Evolutionary conservation across 2,797 vertebrate species (phyloP).

Genomic region (Hippoglossus hippoglossus): DNA sequence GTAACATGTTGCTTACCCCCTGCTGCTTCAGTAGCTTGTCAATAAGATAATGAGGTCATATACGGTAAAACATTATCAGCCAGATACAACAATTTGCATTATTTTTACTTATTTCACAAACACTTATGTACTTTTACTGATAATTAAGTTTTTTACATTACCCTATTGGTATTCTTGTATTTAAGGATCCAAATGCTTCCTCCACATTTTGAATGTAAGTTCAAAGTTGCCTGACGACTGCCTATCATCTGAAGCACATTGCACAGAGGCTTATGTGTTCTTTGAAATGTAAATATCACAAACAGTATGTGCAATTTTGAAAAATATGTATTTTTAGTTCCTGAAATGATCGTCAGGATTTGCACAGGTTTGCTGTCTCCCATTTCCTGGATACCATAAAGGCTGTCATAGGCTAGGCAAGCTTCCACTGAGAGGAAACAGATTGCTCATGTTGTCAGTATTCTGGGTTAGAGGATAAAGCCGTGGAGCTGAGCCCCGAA

Average conservation of each 20-base stretch:
- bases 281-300: constrained; percentile 54
- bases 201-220: constrained; percentile 6
- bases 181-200: not conserved
- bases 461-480: constrained; percentile 65
- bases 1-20: too few relatives aligned
- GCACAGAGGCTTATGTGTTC: not conserved
- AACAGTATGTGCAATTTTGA: not conserved
- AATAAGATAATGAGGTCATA: too few relatives aligned
- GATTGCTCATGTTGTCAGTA: constrained; percentile 69
- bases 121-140: too few relatives aligned
- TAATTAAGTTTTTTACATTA: too few relatives aligned
- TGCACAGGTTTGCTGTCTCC: constrained; percentile 40
- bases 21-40: too few relatives aligned
- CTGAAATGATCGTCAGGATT: constrained; percentile 36
- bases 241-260: constrained; percentile 15
- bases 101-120: too few relatives aligned
- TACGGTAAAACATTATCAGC: too few relatives aligned
- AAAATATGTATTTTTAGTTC: constrained; percentile 43
- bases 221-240: constrained; percentile 30
- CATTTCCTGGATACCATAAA: constrained; percentile 44
- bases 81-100: too few relatives aligned
- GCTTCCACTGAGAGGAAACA: constrained; percentile 66
- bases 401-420: constrained; percentile 36
- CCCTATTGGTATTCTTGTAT: not conserved
- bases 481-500: constrained; percentile 63